These are phyloP conservation scores for Heteronetta atricapilla DNA, from an alignment of 2,113 vertebrate species.

Conservation along the genomic window DNA sequence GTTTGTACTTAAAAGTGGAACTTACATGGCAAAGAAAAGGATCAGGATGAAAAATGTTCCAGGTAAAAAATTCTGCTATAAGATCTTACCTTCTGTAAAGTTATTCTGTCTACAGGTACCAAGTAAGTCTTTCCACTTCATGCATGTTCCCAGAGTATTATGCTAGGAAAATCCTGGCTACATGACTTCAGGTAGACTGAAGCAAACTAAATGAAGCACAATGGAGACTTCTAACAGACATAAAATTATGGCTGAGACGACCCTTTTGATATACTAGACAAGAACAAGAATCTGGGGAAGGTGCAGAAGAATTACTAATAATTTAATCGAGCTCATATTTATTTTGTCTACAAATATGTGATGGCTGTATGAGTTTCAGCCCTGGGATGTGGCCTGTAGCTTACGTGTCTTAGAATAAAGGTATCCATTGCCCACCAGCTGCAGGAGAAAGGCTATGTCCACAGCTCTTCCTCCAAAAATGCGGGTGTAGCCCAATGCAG, in stretches of 20 bases:
- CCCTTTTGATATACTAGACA: not conserved
- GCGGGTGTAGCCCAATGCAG: not conserved
- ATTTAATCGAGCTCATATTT: not conserved
- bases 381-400: not conserved
- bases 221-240: not conserved
- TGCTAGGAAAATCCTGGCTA: not conserved
- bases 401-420: not conserved
- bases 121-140: not conserved
- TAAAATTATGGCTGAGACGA: not conserved
- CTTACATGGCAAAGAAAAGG: not conserved
- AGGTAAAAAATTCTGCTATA: not conserved
- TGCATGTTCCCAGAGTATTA: not conserved
- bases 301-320: not conserved
- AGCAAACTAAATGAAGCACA: not conserved
- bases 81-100: not conserved
- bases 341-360: not conserved
- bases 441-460: not conserved
- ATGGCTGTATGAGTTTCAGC: not conserved
- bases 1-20: not conserved
- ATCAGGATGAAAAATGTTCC: not conserved
- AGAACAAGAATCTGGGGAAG: not conserved
- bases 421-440: not conserved
- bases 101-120: not conserved
- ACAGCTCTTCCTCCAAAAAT: not conserved
- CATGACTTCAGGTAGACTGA: not conserved